phyloP scores from a whole-genome alignment of 2,113 vertebrate species.

The Stercorarius parasiticus region DNA sequence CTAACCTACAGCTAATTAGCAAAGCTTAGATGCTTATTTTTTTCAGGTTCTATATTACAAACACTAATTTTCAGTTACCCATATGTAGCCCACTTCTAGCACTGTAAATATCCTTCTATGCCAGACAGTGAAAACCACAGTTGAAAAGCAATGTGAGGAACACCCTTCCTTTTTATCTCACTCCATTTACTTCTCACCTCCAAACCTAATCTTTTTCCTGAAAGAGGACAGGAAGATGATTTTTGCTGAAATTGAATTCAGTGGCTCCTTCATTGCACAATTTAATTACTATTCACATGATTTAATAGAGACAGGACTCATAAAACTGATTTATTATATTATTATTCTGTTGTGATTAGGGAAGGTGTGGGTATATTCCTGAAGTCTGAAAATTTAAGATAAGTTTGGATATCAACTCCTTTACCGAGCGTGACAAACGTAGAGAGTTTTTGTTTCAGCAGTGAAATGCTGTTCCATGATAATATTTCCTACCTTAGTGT shows the following conservation, averaged over 20 bases:
- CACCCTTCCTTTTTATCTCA: neutral
- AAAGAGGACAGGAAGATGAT: constrained; percentile 6
- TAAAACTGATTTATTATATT: constrained; percentile 46
- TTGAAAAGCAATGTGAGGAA: neutral
- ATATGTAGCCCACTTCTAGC: neutral
- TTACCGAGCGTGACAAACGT: neutral
- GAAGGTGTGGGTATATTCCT: constrained; percentile 4
- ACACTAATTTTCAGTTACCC: neutral
- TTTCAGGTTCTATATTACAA: neutral
- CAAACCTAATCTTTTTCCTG: neutral
- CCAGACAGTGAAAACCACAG: neutral
- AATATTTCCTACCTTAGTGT: neutral
- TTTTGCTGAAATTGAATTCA: constrained; percentile 42
- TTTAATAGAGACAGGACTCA: constrained; percentile 33
- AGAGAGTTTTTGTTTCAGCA: neutral
- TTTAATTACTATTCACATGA: constrained; percentile 57
- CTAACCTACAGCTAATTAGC: neutral
- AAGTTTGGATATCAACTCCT: neutral
- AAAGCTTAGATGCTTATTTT: neutral
- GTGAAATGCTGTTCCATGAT: neutral
- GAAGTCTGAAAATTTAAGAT: constrained; percentile 45
- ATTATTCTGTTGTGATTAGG: constrained; percentile 33
- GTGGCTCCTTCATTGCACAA: constrained; percentile 1
- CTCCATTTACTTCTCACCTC: neutral
- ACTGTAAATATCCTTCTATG: neutral